Evolutionary conservation across 2,113 vertebrate species (phyloP), one percentile per base, ranked within the genome.

Genomic region (Dasypus novemcinctus): DNA sequence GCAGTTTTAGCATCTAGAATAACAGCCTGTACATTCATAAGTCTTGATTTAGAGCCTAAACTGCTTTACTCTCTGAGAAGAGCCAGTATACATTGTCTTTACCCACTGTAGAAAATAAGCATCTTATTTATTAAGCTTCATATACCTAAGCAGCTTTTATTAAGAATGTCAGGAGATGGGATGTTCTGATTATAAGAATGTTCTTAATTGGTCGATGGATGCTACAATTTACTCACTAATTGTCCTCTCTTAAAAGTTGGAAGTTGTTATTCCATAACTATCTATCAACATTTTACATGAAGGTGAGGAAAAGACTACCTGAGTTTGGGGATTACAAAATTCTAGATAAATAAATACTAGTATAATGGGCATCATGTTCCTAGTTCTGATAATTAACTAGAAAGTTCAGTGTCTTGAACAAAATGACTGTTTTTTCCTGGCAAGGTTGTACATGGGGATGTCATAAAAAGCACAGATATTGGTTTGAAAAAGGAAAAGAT

Each of bases 1-100:
- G 54, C 78, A 94, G 85, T 89, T 96, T 95, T 96, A 91, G 74
- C 82, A 72, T 94, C 69, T 82, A 87, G 72, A 95, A 72, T 95
- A 91, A 89, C n/a, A 80, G 85, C 46, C 57, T 91, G 9, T 91
- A 76, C 78, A 66, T 46, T 25, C 74, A 1, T 59, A 95, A 89
- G 46, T 93, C 91, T 96, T 96, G 82, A 96, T 90, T 94, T 88
- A 94, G 69, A 74, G 21, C 86, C 78, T 84, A 88, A 88, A n/a
- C 52, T 57, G 46, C 41, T 89, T 96, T 81, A 84, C 14, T 81
- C 20, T 63, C 43, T 95, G 33, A 85, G 69, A 94, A 63, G 23
- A 84, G 23, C 31, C 87, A 80, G 75, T 92, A 33, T n/a, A 57
- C 27, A 31, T 85, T 64, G 54, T 17, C 17, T 15, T 87, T 17